Conservation (phyloP, 2,797 vertebrate species). For the Alcedo atthis region DNA sequence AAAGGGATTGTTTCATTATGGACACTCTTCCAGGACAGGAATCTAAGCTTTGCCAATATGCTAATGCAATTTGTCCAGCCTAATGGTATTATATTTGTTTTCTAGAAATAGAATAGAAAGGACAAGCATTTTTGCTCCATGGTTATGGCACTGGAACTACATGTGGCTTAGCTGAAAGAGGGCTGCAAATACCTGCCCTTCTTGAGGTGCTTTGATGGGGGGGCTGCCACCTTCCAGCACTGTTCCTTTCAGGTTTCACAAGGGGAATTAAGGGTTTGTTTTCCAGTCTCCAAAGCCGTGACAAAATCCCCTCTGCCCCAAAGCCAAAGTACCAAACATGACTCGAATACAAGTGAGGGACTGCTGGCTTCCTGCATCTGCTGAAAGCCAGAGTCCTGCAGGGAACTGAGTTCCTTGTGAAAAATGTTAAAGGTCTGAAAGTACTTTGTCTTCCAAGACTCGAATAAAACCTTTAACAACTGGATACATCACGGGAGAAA, state of each 20-base stretch:
- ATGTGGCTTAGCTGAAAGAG: neutral
- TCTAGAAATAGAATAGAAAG: neutral
- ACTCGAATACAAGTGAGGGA: neutral
- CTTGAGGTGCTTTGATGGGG: neutral
- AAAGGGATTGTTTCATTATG: neutral
- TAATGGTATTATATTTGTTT: neutral
- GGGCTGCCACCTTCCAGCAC: neutral
- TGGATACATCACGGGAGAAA: neutral
- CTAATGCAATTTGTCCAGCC: neutral
- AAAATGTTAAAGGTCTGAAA: neutral
- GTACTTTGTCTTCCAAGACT: neutral
- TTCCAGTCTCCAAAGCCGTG: neutral
- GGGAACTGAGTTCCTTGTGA: neutral
- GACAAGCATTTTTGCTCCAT: neutral
- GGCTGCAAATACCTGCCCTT: neutral
- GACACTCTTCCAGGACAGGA: neutral
- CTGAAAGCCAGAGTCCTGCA: neutral
- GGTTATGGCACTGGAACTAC: neutral
- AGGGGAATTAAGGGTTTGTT: neutral
- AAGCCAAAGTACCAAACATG: slow-evolving; percentile 21
- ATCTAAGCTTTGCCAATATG: neutral
- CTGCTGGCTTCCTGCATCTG: neutral
- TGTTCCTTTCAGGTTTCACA: neutral
- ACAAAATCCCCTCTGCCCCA: slow-evolving; percentile 22
- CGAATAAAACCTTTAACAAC: neutral